Evolutionary conservation across 2,888 invertebrate genomes (phyloP).

Genomic region (Cybosia mesomella): DNA sequence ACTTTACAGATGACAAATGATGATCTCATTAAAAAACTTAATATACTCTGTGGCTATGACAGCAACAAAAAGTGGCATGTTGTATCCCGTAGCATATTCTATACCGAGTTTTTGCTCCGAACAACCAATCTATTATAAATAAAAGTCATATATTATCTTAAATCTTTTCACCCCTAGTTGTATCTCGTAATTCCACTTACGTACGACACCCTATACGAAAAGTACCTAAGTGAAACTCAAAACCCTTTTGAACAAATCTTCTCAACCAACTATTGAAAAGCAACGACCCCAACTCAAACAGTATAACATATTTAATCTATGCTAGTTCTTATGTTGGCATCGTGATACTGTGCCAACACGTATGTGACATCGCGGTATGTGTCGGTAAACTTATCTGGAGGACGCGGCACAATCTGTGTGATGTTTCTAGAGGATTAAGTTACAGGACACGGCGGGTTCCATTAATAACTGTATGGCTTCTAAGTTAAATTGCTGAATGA

Average conservation of each 20-base stretch:
- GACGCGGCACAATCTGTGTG: constrained; percentile 22
- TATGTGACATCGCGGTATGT: constrained; percentile 25
- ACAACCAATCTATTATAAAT: too few species aligned
- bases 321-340: constrained; percentile 10
- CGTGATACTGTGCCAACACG: constrained; percentile 13
- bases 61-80: too few species aligned
- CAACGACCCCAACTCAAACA: constrained; percentile 6
- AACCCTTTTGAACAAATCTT: constrained; percentile 1
- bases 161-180: not conserved
- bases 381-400: constrained; percentile 28
- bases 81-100: too few species aligned
- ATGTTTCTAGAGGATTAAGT: constrained; percentile 8
- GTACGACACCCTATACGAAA: not conserved
- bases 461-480: too few species aligned
- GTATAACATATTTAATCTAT: constrained; percentile 18
- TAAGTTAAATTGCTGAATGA: too few species aligned
- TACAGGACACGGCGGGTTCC: not conserved
- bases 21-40: too few species aligned
- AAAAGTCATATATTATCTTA: too few species aligned
- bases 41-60: too few species aligned
- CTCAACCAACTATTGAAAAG: not conserved
- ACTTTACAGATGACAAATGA: too few species aligned
- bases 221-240: not conserved
- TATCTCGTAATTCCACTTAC: not conserved
- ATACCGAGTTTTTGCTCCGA: too few species aligned